phyloP scores from a whole-genome alignment of 2,797 vertebrate genomes.

The Masticophis lateralis region DNA sequence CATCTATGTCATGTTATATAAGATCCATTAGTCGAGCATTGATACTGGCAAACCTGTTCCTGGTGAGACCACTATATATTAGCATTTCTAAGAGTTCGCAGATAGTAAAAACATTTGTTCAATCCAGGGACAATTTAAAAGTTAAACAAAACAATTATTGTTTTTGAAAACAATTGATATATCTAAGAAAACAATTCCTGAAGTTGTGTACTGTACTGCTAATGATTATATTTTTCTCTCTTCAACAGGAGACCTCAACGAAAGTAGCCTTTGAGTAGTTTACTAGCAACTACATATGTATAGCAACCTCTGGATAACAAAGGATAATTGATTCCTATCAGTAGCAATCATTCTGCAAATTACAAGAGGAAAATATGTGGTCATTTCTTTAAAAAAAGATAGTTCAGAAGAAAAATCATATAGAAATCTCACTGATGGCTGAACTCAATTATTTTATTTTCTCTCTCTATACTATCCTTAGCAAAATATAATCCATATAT shows the following conservation, averaged over 20 bases:
- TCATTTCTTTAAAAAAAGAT: neutral
- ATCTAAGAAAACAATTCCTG: neutral
- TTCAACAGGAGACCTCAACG: neutral
- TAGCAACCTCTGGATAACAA: neutral
- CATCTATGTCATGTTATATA: neutral
- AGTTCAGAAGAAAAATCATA: neutral
- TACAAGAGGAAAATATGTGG: neutral
- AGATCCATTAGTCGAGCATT: neutral
- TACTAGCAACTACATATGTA: neutral
- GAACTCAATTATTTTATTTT: neutral
- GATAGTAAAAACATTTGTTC: neutral
- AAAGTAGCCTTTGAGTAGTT: neutral
- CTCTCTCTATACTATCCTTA: neutral
- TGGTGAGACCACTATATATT: neutral
- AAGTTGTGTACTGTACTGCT: neutral
- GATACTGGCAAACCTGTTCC: neutral
- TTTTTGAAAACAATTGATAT: neutral
- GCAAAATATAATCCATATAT: neutral
- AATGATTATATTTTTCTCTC: neutral
- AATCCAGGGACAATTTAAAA: neutral
- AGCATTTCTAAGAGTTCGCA: neutral
- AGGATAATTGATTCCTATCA: neutral
- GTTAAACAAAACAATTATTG: neutral
- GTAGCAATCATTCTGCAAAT: neutral
- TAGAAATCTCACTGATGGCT: neutral